Percentiles rank a stretch among this genome's conserved stretches.
Conservation (phyloP, 2,113 vertebrate species). For the Abramis brama region DNA sequence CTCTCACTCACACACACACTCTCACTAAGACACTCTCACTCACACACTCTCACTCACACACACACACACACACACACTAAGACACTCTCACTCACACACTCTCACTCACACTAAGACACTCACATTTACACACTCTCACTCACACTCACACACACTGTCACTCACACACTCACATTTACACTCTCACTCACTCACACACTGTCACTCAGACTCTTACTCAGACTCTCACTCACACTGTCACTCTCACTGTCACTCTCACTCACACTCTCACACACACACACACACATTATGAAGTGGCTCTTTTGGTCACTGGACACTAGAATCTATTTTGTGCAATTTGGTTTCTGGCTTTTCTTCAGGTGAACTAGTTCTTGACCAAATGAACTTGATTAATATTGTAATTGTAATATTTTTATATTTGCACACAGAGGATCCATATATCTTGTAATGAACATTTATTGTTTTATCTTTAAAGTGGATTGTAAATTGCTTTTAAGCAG, state of each 20-base stretch:
- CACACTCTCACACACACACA: neutral
- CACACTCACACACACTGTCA: too few species aligned
- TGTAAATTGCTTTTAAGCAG: neutral
- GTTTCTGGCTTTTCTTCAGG: constrained; percentile 6
- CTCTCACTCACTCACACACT: too few species aligned
- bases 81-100: neutral
- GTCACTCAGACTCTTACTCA: too few species aligned
- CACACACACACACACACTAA: neutral
- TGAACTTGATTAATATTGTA: neutral
- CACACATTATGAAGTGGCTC: too few species aligned
- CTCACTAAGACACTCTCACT: neutral
- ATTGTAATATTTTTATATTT: constrained; percentile 34
- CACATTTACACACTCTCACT: too few species aligned
- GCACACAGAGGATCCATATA: neutral
- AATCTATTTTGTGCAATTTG: neutral
- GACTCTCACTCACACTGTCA: neutral
- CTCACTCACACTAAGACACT: too few species aligned
- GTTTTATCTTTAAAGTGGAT: too few species aligned
- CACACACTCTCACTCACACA: neutral
- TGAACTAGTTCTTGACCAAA: constrained; percentile 15
- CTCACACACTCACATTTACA: fast-evolving
- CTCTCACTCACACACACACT: neutral
- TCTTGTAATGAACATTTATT: neutral
- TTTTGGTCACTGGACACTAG: neutral
- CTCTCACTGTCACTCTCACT: too few species aligned